These are phyloP conservation scores for Gymnocypris eckloni DNA, from an alignment of 2,797 vertebrate species.

Conservation along the genomic window DNA sequence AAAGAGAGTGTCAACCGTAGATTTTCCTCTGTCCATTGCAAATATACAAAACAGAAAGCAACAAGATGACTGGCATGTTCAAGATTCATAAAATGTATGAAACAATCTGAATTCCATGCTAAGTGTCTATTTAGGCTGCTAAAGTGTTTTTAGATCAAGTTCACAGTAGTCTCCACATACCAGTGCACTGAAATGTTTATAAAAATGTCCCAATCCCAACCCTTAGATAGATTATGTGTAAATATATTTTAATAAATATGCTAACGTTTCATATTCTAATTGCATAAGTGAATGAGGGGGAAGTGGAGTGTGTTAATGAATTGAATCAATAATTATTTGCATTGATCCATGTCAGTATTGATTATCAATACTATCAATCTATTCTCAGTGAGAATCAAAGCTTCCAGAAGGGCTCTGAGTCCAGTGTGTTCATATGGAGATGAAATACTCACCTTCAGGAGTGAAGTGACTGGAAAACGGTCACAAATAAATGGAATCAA, in stretches of 20 bases:
- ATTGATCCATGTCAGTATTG: conserved; percentile 60
- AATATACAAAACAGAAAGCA: not conserved
- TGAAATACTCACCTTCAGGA: conserved; percentile 64
- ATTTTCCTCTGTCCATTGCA: not conserved
- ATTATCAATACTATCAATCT: conserved; percentile 60
- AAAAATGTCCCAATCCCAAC: not conserved
- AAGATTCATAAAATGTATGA: not conserved
- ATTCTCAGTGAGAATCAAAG: conserved; percentile 52
- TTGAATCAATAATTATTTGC: conserved; percentile 58
- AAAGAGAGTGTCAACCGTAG: not conserved
- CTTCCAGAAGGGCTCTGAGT: conserved; percentile 56
- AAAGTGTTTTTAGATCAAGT: not conserved
- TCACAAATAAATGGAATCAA: conserved; percentile 67
- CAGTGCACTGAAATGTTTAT: not conserved
- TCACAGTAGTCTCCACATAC: not conserved
- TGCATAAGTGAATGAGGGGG: conserved; percentile 22
- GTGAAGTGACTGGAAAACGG: conserved; percentile 62
- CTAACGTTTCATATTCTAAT: conserved; percentile 23
- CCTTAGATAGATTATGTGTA: not conserved
- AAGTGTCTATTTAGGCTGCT: not conserved
- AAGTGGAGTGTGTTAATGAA: conserved; percentile 50
- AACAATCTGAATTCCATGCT: not conserved
- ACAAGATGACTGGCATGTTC: not conserved
- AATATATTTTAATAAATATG: not conserved
- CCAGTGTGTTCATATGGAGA: conserved; percentile 58